These are phyloP conservation scores for Stenichneumon culpator DNA, from an alignment of 2,888 invertebrate genomes.

Conservation along the genomic window DNA sequence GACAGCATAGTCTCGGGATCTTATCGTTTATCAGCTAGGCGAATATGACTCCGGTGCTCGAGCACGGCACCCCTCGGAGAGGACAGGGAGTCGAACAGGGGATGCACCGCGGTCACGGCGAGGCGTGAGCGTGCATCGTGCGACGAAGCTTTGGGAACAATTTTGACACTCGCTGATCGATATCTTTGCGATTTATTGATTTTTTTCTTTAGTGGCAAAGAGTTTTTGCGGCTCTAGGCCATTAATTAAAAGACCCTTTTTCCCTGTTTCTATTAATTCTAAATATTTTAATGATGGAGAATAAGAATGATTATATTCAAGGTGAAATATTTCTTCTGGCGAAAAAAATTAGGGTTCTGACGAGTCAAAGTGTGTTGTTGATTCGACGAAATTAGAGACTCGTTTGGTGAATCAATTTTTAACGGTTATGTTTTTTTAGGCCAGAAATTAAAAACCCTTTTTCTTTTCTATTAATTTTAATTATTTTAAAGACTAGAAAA, in stretches of 20 bases:
- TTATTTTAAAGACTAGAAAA: no score
- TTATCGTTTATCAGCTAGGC: conserved; percentile 69
- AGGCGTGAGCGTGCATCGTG: conserved; percentile 37
- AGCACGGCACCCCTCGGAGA: conserved; percentile 32
- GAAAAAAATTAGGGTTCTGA: background rate
- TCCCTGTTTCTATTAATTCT: no score
- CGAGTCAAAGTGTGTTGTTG: background rate
- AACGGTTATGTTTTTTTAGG: conserved; percentile 75
- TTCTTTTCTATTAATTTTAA: no score
- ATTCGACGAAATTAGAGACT: conserved; percentile 78
- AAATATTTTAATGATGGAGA: background rate
- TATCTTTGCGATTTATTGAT: conserved; percentile 38
- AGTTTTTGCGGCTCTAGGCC: background rate
- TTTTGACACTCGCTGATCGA: conserved; percentile 34
- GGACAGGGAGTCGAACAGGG: conserved; percentile 9
- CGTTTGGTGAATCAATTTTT: conserved; percentile 80
- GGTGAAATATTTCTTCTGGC: background rate
- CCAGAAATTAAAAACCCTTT: background rate
- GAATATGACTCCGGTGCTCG: conserved; percentile 63
- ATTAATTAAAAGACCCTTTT: no score
- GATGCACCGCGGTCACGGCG: conserved; percentile 7
- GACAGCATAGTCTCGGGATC: conserved; percentile 65
- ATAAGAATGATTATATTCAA: background rate
- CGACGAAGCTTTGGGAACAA: conserved; percentile 23
- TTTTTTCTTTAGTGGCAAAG: background rate